Evolutionary conservation across 2,888 invertebrate species (phyloP), one percentile per base, ranked within the genome.

Genomic region (Isoperla grammatica): DNA sequence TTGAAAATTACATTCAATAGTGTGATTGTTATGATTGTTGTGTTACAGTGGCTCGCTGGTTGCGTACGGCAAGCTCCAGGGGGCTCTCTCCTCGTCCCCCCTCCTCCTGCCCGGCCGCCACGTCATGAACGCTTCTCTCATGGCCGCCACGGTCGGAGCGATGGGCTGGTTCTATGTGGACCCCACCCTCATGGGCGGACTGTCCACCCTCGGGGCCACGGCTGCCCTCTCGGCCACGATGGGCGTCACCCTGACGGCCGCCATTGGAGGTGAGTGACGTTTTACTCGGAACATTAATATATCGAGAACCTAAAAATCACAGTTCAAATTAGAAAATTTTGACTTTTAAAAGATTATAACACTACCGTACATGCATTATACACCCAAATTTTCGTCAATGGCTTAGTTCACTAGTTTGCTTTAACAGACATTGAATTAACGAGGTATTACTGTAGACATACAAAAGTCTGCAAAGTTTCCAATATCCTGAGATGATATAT

Each of bases 21-120:
- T n/a, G n/a, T n/a, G n/a, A n/a, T n/a, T n/a, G n/a, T n/a, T n/a
- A n/a, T n/a, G n/a, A n/a, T n/a, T n/a, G n/a, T n/a, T n/a, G n/a
- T 40, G 17, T 65, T 72, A 20, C 74, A 92, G 91, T 66, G 94
- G 93, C 3, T 91, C 91, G 0, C 76, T 94, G 49, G 84, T 94
- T 62, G 94, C 94, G 12, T 94, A 93, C 74, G 93, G 91, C 65
- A 94, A 94, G 78, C 81, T 94, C 48, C 93, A 94, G 75, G 87
- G 92, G 37, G 66, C 88, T 2, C 76, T 94, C 19, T 85, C 83
- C 62, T 92, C 92, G 0, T 83, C 88, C n/a, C 88, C 93, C 0
- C 76, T 91, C 1, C 74, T 91, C 56, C 78, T 94, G 61, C 93
- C 94, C 1, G 92, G 90, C 1, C 81, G 93, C 6, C 91, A 94